A percentile compares a stretch with the other conserved stretches of the same genome.
phyloP scores from a whole-genome alignment of 2,113 vertebrate genomes.

The Scomber japonicus region DNA sequence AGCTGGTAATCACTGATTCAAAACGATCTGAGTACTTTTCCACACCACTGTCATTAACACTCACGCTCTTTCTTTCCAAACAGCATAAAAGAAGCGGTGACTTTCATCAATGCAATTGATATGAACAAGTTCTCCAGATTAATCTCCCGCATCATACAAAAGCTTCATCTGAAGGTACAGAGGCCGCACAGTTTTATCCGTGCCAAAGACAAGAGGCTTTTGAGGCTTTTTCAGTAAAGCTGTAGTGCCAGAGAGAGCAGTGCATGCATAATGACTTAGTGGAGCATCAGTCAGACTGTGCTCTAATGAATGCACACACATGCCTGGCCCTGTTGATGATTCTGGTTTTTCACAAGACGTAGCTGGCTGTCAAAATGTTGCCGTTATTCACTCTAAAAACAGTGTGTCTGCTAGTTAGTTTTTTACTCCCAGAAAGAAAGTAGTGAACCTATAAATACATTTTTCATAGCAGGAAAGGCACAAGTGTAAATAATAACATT shows the following conservation, averaged over 20 bases:
- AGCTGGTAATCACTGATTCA: not conserved
- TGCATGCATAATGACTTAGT: slow-evolving; percentile 41
- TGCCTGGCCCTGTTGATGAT: slow-evolving; percentile 32
- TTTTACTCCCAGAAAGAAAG: not conserved
- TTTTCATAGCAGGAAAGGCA: too few relatives aligned
- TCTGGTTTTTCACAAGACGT: slow-evolving; percentile 16
- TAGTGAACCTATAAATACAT: not conserved
- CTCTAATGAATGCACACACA: slow-evolving; percentile 41
- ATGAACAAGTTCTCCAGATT: slow-evolving; percentile 91
- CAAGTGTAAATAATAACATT: too few relatives aligned
- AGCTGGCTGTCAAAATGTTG: not conserved
- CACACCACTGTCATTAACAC: slow-evolving; percentile 15
- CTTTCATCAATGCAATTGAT: slow-evolving; percentile 90
- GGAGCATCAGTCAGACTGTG: slow-evolving; percentile 15
- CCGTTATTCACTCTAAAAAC: slow-evolving; percentile 14
- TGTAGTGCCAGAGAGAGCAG: slow-evolving; percentile 24
- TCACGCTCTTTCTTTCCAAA: slow-evolving; percentile 21
- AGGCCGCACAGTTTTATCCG: slow-evolving; percentile 1
- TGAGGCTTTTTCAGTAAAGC: slow-evolving; percentile 34
- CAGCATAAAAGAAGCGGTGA: slow-evolving; percentile 94
- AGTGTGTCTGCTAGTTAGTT: not conserved
- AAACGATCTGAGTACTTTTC: slow-evolving; percentile 5
- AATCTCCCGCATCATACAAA: slow-evolving; percentile 93
- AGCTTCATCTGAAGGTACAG: slow-evolving; percentile 95
- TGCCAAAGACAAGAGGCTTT: slow-evolving; percentile 45